Percentiles rank a stretch among this genome's conserved stretches.
phyloP scores from a whole-genome alignment of 2,113 vertebrate genomes.

The Gopherus flavomarginatus region DNA sequence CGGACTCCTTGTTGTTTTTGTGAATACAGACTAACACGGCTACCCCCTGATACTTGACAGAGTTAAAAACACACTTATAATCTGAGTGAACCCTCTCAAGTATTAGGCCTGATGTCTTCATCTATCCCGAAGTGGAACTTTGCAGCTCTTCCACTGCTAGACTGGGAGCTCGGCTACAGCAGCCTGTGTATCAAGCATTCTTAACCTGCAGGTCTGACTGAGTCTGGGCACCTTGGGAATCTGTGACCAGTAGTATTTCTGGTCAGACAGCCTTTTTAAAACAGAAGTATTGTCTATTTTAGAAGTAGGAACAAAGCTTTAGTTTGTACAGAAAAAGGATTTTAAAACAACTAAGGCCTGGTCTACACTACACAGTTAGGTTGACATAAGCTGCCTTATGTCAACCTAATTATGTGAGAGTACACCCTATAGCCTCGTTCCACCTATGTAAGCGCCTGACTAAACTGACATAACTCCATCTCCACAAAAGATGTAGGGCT shows the following conservation, averaged over 20 bases:
- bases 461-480: no score
- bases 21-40: no score
- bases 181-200: neutral
- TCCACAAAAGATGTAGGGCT: no score
- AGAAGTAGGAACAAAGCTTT: neutral
- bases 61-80: no score
- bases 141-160: accelerated
- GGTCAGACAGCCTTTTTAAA: neutral
- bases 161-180: accelerated
- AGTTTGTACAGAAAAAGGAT: neutral
- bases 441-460: no score
- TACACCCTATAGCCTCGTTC: no score
- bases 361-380: neutral
- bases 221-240: neutral
- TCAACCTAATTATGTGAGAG: no score
- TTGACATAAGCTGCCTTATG: neutral
- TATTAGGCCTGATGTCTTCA: neutral
- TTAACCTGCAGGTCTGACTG: no score
- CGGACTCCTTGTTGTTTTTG: no score
- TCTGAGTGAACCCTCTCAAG: neutral
- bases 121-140: neutral
- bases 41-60: no score
- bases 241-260: neutral
- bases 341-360: neutral
- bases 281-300: neutral